Conservation (phyloP, 2,113 vertebrate species). For the Perognathus longimembris region DNA sequence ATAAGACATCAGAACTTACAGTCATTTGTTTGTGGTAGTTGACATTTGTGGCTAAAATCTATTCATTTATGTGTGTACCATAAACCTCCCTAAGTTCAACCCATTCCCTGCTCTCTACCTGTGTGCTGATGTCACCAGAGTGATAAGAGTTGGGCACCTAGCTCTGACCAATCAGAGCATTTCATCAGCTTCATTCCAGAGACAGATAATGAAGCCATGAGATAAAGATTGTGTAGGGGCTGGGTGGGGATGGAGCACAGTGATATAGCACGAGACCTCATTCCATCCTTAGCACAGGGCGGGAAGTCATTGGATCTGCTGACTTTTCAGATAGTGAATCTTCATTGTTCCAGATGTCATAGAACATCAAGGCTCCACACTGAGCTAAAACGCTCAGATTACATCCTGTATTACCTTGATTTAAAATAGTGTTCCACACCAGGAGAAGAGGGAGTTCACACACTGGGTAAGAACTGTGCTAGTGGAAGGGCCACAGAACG, state of each 20-base stretch:
- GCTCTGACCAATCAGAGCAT: constrained; percentile 1
- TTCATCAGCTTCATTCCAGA: not conserved
- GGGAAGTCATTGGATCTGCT: too few relatives aligned
- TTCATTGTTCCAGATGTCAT: too few relatives aligned
- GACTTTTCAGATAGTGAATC: not conserved
- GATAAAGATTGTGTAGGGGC: not conserved
- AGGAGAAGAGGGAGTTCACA: too few relatives aligned
- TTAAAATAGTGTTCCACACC: too few relatives aligned
- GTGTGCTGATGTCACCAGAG: not conserved
- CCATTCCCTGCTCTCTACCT: not conserved
- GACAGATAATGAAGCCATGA: fast-evolving
- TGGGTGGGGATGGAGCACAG: not conserved
- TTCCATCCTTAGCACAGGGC: not conserved
- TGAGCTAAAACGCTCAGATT: too few relatives aligned
- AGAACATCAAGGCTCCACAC: too few relatives aligned
- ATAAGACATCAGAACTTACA: not conserved
- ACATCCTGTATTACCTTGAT: too few relatives aligned
- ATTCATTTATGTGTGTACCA: not conserved
- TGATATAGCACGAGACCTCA: not conserved
- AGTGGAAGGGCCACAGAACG: too few relatives aligned
- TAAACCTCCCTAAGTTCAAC: not conserved
- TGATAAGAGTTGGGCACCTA: not conserved
- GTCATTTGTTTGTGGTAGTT: not conserved
- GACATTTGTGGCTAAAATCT: not conserved
- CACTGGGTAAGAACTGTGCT: too few relatives aligned